These are phyloP conservation scores for Pantherophis alleghaniensis DNA, from an alignment of 2,797 vertebrate species.

Conservation along the genomic window DNA sequence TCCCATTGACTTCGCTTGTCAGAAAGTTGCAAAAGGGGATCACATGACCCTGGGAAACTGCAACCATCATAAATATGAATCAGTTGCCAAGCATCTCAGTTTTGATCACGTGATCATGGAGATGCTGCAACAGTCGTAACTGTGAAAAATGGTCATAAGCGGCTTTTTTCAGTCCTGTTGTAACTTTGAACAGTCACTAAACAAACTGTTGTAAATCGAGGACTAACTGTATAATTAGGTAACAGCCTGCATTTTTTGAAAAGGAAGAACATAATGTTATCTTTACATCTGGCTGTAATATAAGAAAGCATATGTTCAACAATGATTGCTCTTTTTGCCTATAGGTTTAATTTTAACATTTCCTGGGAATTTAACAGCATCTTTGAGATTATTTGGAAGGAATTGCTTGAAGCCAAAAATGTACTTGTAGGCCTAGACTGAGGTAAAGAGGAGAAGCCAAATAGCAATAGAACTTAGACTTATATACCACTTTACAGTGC, in stretches of 20 bases:
- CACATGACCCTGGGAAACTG: background rate
- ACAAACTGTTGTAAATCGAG: background rate
- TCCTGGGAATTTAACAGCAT: background rate
- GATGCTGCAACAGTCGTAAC: fast-evolving
- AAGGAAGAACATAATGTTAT: background rate
- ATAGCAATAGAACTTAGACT: no score
- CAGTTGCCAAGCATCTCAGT: no score
- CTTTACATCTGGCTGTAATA: background rate
- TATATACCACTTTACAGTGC: no score
- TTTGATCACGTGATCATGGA: no score
- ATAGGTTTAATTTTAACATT: background rate
- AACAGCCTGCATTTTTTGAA: background rate
- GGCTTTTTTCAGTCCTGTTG: background rate
- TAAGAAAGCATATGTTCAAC: background rate
- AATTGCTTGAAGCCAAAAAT: background rate
- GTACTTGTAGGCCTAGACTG: background rate
- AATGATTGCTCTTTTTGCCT: background rate
- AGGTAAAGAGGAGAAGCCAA: background rate
- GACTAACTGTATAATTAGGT: background rate
- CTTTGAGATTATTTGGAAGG: background rate
- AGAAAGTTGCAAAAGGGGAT: background rate
- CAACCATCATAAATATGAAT: no score
- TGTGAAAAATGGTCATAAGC: background rate
- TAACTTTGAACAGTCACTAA: background rate
- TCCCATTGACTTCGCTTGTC: background rate